Conservation (phyloP, 64 coral and sea anemone genomes). For the Catalaphyllia jardinei region DNA sequence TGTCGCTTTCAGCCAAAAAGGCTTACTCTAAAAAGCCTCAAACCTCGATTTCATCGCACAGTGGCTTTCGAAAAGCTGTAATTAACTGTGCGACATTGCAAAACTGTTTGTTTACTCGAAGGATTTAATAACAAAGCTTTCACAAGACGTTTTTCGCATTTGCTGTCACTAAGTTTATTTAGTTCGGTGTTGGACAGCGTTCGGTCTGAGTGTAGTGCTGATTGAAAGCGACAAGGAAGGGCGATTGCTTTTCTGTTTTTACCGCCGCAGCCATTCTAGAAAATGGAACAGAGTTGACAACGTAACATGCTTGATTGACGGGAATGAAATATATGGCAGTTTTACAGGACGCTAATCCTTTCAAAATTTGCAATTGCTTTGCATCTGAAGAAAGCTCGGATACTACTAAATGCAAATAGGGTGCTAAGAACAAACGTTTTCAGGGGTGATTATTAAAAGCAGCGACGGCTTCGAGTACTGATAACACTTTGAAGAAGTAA, state of each 20-base stretch:
- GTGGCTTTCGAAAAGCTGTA: not conserved
- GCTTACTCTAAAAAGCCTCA: not conserved
- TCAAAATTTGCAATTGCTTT: not conserved
- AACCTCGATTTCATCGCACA: not conserved
- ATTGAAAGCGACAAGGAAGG: not conserved
- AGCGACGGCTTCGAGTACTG: no score
- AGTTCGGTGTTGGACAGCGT: not conserved
- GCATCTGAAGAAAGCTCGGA: not conserved
- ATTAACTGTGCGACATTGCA: conserved; percentile 9
- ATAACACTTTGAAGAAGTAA: no score
- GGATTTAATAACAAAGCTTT: conserved; percentile 34
- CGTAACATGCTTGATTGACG: not conserved
- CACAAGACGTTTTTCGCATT: not conserved
- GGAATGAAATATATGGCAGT: not conserved
- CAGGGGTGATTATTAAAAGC: not conserved
- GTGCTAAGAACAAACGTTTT: not conserved
- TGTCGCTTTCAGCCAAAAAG: not conserved
- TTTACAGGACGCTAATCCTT: conserved; percentile 13
- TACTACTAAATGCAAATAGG: conserved; percentile 19
- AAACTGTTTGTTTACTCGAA: conserved; percentile 28
- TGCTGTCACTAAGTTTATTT: not conserved
- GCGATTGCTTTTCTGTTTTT: not conserved
- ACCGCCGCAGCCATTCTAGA: not conserved
- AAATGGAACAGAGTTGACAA: not conserved
- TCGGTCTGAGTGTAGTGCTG: not conserved